Conservation (phyloP, 35 echinoderm and acorn worm genomes). For the Eucidaris tribuloides region DNA sequence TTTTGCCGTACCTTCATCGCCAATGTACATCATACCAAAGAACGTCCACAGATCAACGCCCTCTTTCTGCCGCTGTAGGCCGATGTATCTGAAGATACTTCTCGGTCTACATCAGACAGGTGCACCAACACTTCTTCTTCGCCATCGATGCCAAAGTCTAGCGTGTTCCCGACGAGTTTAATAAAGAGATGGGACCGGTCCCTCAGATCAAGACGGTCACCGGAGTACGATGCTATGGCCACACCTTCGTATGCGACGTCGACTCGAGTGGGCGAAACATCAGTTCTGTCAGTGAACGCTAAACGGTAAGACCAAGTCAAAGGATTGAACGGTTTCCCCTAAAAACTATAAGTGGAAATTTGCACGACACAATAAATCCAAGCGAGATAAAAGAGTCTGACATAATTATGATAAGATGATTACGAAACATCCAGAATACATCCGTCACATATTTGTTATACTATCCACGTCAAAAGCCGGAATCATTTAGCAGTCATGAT, state of each 20-base stretch:
- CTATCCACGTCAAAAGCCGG: not conserved
- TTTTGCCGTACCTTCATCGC: not conserved
- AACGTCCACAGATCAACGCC: slow-evolving; percentile 13
- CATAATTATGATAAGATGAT: not conserved
- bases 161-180: not conserved
- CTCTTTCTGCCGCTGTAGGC: not conserved
- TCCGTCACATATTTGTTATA: not conserved
- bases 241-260: not conserved
- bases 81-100: not conserved
- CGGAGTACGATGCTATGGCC: slow-evolving; percentile 21
- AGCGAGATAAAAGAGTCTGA: not conserved
- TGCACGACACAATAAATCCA: not conserved
- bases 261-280: not conserved
- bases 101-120: not conserved
- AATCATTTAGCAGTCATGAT: too few species aligned
- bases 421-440: not conserved
- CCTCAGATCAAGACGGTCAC: not conserved
- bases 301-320: not conserved
- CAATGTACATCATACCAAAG: slow-evolving; percentile 11
- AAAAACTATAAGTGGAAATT: not conserved
- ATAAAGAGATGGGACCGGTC: slow-evolving; percentile 1
- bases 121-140: not conserved
- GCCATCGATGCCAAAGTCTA: not conserved
- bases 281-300: not conserved
- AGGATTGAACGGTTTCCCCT: not conserved